A percentile compares a stretch with the other conserved stretches of the same genome.
These are phyloP conservation scores for Ephestia elutella DNA, from an alignment of 1,140 invertebrate species.

Conservation along the genomic window DNA sequence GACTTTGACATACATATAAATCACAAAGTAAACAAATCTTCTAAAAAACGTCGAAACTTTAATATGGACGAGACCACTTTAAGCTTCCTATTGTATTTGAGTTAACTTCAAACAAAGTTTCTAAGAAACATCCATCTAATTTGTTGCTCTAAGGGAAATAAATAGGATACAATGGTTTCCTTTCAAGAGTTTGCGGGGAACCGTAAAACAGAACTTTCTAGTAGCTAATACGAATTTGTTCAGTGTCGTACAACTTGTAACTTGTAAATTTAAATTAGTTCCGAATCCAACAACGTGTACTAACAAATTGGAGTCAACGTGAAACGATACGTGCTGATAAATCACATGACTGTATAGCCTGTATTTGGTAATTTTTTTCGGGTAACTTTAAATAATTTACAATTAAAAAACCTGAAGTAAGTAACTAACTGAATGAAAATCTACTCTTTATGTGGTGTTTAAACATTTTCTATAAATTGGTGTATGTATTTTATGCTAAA, in stretches of 20 bases:
- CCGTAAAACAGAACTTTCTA: constrained; percentile 14
- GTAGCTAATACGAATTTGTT: constrained; percentile 5
- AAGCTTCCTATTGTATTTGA: constrained; percentile 1
- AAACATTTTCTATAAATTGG: too few species aligned
- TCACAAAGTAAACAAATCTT: too few species aligned
- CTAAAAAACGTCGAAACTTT: background rate
- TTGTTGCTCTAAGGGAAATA: constrained; percentile 21
- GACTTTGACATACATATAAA: too few species aligned
- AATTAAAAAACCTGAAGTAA: too few species aligned
- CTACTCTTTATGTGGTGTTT: too few species aligned
- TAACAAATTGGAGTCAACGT: too few species aligned
- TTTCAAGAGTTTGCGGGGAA: constrained; percentile 12
- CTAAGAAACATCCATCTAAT: constrained; percentile 19
- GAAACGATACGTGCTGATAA: too few species aligned
- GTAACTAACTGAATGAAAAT: too few species aligned
- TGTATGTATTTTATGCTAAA: too few species aligned
- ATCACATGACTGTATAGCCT: too few species aligned
- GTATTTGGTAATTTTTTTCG: too few species aligned
- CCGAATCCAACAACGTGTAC: background rate
- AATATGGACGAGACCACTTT: background rate
- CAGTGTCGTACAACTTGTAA: background rate
- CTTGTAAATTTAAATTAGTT: constrained; percentile 2
- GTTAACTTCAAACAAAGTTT: constrained; percentile 13
- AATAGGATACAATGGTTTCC: constrained; percentile 23
- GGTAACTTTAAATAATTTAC: too few species aligned